These are phyloP conservation scores for Metopolophium dirhodum DNA, from an alignment of 1,140 invertebrate genomes.

Conservation along the genomic window DNA sequence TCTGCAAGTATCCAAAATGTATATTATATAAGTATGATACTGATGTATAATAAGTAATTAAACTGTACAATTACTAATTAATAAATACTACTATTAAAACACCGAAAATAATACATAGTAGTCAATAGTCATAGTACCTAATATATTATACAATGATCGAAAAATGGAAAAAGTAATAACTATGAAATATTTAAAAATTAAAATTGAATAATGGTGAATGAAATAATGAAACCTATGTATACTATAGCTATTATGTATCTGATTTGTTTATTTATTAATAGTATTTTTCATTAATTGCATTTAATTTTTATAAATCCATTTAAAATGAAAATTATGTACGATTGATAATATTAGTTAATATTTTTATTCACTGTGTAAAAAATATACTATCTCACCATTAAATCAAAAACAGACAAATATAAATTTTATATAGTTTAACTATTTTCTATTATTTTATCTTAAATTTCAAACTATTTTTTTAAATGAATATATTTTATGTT, in stretches of 20 bases:
- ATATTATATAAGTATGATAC: not conserved
- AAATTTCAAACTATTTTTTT: not conserved
- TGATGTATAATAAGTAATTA: not conserved
- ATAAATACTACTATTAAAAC: no score
- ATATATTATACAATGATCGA: no score
- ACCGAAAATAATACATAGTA: not conserved
- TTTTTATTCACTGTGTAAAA: not conserved
- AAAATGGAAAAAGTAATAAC: no score
- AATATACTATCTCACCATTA: not conserved
- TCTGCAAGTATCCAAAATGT: not conserved
- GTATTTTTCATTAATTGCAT: not conserved
- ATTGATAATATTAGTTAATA: no score
- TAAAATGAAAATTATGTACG: not conserved
- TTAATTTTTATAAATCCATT: not conserved
- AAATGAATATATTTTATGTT: not conserved
- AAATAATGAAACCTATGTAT: no score
- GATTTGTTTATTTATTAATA: not conserved
- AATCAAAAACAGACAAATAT: not conserved
- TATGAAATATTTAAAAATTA: not conserved
- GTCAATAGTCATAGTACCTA: no score
- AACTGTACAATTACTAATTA: not conserved
- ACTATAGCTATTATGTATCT: not conserved
- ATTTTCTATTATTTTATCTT: not conserved
- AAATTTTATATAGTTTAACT: not conserved
- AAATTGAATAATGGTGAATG: not conserved